Conservation (phyloP, 1,140 invertebrate species). For the Batillaria attramentaria region DNA sequence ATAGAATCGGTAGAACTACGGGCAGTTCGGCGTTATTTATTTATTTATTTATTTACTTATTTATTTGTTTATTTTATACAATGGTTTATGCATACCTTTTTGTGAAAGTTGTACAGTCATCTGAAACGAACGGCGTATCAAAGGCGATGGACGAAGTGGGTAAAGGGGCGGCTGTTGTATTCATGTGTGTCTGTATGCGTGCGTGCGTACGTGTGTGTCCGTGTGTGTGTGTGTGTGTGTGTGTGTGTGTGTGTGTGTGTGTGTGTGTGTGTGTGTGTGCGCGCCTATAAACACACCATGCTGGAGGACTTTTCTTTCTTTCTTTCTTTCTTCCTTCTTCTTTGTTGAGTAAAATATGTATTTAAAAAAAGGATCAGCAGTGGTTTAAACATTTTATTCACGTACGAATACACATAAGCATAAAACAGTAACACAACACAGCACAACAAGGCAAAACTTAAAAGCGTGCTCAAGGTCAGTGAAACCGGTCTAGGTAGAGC, state of each 20-base stretch:
- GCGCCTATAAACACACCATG: no score
- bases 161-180: constrained; percentile 4
- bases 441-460: no score
- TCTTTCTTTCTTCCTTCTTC: no score
- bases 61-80: neutral
- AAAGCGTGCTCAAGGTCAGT: no score
- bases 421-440: no score
- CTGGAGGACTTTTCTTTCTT: no score
- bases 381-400: no score
- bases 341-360: no score
- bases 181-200: constrained; percentile 32
- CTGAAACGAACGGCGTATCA: neutral
- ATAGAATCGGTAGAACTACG: no score
- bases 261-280: constrained; percentile 12
- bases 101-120: neutral
- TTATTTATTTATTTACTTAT: neutral
- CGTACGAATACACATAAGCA: no score
- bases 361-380: no score
- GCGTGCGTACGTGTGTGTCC: constrained; percentile 3
- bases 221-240: constrained; percentile 33
- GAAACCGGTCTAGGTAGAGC: no score
- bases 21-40: neutral
- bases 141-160: neutral
- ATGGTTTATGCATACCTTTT: neutral
- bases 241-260: constrained; percentile 29